A percentile compares a stretch with the other conserved stretches of the same genome.
phyloP scores from a whole-genome alignment of 2,113 vertebrate species.

The Chitala chitala region DNA sequence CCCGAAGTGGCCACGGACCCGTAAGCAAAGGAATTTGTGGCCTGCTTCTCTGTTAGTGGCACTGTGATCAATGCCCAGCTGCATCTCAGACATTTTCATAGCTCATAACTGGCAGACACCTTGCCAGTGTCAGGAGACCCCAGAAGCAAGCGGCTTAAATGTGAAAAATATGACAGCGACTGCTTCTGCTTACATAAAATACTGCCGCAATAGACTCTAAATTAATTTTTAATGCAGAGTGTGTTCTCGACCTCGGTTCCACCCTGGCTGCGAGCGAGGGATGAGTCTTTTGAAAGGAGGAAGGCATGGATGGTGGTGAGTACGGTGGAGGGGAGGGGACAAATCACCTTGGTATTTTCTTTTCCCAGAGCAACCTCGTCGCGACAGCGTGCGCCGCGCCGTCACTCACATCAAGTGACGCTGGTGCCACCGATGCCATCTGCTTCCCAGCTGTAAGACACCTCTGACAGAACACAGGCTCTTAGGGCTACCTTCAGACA shows the following conservation, averaged over 20 bases:
- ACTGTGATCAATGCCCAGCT: slow-evolving; percentile 22
- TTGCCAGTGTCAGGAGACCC: slow-evolving; percentile 27
- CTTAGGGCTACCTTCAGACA: neutral
- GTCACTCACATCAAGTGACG: neutral
- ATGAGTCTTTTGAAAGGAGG: neutral
- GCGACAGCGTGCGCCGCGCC: neutral
- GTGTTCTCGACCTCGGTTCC: slow-evolving; percentile 63
- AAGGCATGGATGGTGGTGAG: slow-evolving; percentile 32
- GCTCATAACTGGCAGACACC: slow-evolving; percentile 17
- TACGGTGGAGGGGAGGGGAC: slow-evolving; percentile 40
- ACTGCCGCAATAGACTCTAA: slow-evolving; percentile 66
- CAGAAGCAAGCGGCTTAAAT: slow-evolving; percentile 63
- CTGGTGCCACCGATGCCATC: neutral
- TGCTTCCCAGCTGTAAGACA: neutral
- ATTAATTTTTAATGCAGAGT: slow-evolving; percentile 73
- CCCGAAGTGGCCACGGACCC: neutral
- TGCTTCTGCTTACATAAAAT: slow-evolving; percentile 70
- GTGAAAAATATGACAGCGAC: slow-evolving; percentile 57
- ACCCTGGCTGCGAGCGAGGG: slow-evolving; percentile 37
- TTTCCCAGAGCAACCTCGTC: neutral
- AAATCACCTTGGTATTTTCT: neutral
- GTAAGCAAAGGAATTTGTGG: neutral
- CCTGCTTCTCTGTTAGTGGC: neutral
- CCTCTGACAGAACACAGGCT: neutral
- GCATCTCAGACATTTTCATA: neutral